Base-by-base conservation (phyloP, 2,797 vertebrate genomes). In the Hyperoplus immaculatus region DNA sequence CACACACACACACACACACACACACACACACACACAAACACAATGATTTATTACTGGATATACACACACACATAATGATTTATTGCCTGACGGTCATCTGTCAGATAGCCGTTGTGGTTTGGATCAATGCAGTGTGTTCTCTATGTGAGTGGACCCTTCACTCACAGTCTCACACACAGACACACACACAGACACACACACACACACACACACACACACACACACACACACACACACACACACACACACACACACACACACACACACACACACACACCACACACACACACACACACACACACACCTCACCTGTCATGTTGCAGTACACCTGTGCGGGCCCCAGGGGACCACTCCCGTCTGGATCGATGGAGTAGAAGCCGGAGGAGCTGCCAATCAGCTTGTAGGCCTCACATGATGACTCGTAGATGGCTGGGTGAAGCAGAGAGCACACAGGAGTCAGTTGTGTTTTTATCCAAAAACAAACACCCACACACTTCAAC, bases 261-360 rank as follows among this genome's bases (percentile, higher is more conserved):
- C 21, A 21, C 21, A 21, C 21, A 21, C 21, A 21, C 21, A 21
- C 21, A 21, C 21, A 21, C 21, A 21, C n/a, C 21, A 21, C 21
- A 21, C 21, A 21, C 8, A 11, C 1, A 43, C 86, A 88, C n/a
- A n/a, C n/a, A n/a, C n/a, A n/a, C n/a, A n/a, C n/a, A n/a, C n/a
- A n/a, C n/a, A n/a, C n/a, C n/a, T n/a, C 77, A 95, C 94, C 93
- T 89, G 94, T 94, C 89, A 95, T 94, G 85, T 95, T 94, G 77
- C 94, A 95, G 84, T 92, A 95, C 12, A 93, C 94, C 49, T 84
- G 85, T 41, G 90, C 73, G 5, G 93, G 85, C 39, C 88, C 84
- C 81, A 95, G 84, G 71, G 93, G 92, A 6, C 94, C 94, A 6
- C 93, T 95, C 51, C 93, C 94, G 39, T 95, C 94, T 0, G 91